Evolutionary conservation across 1,140 invertebrate species (phyloP).

Genomic region (Dreissena polymorpha): DNA sequence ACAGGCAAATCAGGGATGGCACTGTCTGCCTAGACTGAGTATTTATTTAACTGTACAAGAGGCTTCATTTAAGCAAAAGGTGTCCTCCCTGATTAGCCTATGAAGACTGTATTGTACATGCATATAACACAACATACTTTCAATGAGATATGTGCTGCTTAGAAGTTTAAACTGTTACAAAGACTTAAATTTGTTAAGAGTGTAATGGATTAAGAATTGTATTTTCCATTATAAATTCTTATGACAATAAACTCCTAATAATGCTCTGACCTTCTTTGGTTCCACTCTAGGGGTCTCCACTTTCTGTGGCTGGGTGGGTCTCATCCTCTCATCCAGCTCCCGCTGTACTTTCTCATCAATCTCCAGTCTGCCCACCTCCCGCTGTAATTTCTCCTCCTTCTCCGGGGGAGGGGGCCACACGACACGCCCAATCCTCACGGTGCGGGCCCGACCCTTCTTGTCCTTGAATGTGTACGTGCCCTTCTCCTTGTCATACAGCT

Average conservation of each 20-base stretch:
- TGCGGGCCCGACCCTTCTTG: conserved; percentile 91
- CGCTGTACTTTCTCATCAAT: conserved; percentile 74
- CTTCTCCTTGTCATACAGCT: conserved; percentile 82
- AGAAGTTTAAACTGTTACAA: no score
- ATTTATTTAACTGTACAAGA: no score
- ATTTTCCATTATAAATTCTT: no score
- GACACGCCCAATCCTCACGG: conserved; percentile 97
- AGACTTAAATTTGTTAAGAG: no score
- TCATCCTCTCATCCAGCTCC: conserved; percentile 66
- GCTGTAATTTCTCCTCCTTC: conserved; percentile 58
- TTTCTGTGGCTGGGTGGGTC: conserved; percentile 45
- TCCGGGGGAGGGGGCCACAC: conserved; percentile 92
- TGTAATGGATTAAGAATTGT: no score
- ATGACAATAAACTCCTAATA: no score
- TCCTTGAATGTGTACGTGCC: conserved; percentile 73
- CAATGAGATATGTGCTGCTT: neutral
- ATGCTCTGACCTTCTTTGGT: conserved; percentile 48
- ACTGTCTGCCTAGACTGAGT: no score
- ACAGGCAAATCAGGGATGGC: no score
- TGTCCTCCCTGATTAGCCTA: no score
- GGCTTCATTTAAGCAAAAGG: no score
- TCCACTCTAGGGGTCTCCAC: conserved; percentile 57
- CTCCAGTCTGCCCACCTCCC: conserved; percentile 72
- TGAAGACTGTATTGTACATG: no score
- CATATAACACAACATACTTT: neutral